These are phyloP conservation scores for Gallinago jamesoni DNA, from an alignment of 2,113 vertebrate species.

Conservation along the genomic window DNA sequence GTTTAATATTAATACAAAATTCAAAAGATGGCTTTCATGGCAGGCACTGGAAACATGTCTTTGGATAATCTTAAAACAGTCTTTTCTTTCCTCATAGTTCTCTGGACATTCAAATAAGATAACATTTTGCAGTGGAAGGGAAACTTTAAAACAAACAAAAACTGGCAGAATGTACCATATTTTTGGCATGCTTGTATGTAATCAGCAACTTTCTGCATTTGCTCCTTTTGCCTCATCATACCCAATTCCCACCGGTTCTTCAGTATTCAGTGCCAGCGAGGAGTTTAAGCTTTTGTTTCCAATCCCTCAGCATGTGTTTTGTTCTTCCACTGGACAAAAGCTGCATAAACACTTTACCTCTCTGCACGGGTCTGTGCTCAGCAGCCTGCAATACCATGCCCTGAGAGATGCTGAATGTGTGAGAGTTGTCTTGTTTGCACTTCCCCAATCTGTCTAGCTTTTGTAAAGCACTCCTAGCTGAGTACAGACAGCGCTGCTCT, in stretches of 20 bases:
- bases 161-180: background rate
- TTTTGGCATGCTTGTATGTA: background rate
- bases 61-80: background rate
- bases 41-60: background rate
- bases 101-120: background rate
- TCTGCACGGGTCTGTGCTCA: background rate
- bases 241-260: background rate
- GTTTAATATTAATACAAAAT: conserved; percentile 21
- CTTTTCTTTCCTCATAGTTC: background rate
- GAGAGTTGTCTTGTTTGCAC: background rate
- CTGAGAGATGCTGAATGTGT: rapidly evolving
- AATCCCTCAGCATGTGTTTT: background rate
- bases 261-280: background rate
- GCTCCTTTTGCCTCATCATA: background rate
- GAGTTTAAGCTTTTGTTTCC: background rate
- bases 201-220: background rate
- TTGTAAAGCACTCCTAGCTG: background rate
- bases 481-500: background rate
- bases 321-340: background rate
- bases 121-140: background rate
- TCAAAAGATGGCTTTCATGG: background rate
- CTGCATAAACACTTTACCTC: background rate
- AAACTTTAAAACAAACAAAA: background rate
- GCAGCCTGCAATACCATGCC: background rate
- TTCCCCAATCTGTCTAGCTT: background rate